phyloP scores from a whole-genome alignment of 2,797 vertebrate species.

The Acipenser oxyrinchus region DNA sequence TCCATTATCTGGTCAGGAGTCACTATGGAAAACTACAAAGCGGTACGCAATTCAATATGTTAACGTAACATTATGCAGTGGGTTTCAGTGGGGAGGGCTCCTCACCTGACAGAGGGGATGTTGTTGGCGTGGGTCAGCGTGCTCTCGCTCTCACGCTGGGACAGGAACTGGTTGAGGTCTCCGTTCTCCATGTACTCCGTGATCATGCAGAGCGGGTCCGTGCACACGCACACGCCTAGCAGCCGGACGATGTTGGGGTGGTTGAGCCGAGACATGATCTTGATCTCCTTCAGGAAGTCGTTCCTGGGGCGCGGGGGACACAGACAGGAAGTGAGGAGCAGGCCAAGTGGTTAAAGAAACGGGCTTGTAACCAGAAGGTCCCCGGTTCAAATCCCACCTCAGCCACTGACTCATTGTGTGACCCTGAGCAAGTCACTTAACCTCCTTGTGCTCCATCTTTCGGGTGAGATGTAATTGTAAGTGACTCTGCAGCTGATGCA shows the following conservation, averaged over 20 bases:
- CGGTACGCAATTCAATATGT: not conserved
- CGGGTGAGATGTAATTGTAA: too few relatives aligned
- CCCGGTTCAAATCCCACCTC: too few relatives aligned
- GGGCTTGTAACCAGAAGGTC: too few relatives aligned
- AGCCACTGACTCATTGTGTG: too few relatives aligned
- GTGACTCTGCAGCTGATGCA: too few relatives aligned
- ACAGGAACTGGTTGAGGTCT: conserved; percentile 67
- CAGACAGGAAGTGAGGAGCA: not conserved
- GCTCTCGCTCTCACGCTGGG: conserved; percentile 69
- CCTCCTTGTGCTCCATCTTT: too few relatives aligned
- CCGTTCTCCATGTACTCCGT: conserved; percentile 67
- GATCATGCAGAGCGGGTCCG: conserved; percentile 71
- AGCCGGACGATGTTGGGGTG: conserved; percentile 79
- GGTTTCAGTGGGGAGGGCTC: too few relatives aligned
- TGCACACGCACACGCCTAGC: conserved; percentile 70
- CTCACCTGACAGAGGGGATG: conserved; percentile 62
- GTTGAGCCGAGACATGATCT: conserved; percentile 78
- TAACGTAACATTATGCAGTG: not conserved
- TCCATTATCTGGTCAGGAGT: not conserved
- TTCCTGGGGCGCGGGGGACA: conserved; percentile 45
- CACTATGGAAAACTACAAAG: not conserved
- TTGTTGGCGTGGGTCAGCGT: conserved; percentile 62
- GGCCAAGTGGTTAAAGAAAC: too few relatives aligned
- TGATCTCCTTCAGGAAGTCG: conserved; percentile 79
- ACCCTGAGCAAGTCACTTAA: too few relatives aligned